Conservation (phyloP, 2,797 vertebrate genomes). For the Huso huso region DNA sequence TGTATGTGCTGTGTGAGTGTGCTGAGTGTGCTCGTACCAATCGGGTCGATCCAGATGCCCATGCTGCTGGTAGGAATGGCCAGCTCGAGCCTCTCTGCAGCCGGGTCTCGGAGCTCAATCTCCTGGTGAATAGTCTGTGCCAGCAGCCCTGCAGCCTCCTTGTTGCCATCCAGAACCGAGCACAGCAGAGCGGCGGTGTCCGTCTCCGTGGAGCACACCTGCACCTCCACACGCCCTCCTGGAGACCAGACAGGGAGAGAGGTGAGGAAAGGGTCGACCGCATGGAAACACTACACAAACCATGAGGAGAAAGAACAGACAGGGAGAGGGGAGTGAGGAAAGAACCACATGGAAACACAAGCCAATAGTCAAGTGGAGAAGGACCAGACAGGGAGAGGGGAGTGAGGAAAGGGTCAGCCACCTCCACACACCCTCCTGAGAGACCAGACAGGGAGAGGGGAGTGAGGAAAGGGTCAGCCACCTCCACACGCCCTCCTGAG, state of each 20-base stretch:
- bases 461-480: no score
- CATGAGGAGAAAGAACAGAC: no score
- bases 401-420: background rate
- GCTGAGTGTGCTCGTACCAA: conserved; percentile 40
- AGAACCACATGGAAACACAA: background rate
- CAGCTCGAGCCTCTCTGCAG: conserved; percentile 40
- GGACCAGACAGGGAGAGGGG: background rate
- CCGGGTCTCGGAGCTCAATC: conserved; percentile 30
- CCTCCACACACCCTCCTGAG: background rate
- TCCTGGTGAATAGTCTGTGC: conserved; percentile 62
- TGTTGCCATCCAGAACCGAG: conserved; percentile 54
- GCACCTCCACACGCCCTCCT: conserved; percentile 63
- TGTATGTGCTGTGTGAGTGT: background rate
- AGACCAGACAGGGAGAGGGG: no score
- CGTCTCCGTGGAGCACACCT: conserved; percentile 49
- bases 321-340: conserved; percentile 8
- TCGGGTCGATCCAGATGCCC: conserved; percentile 71
- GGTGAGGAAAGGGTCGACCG: background rate
- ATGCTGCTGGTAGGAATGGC: conserved; percentile 51
- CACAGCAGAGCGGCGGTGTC: conserved; percentile 51
- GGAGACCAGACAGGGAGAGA: conserved; percentile 5
- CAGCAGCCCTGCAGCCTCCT: conserved; percentile 48
- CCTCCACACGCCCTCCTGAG: no score
- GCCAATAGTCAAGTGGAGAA: background rate
- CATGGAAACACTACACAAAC: background rate